Evolutionary conservation across 2,888 invertebrate genomes (phyloP).

Genomic region (Athalia cordata): DNA sequence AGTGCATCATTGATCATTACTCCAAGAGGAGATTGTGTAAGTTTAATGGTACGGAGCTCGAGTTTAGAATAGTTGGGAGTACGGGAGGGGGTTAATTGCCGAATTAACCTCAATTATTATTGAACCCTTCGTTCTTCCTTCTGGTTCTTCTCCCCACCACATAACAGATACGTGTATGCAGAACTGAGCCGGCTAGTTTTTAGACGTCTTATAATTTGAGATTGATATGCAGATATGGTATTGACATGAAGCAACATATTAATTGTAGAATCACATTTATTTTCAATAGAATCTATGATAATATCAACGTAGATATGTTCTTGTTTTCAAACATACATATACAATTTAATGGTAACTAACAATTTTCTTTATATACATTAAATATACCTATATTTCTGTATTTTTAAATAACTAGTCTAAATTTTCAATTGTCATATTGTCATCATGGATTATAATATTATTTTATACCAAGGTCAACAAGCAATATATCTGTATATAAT

Average conservation of each 20-base stretch:
- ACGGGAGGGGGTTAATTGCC: slow-evolving; percentile 52
- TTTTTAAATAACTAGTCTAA: too few relatives aligned
- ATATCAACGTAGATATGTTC: too few relatives aligned
- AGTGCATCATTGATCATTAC: too few relatives aligned
- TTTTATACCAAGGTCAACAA: too few relatives aligned
- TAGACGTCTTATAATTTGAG: too few relatives aligned
- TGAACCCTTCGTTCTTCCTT: slow-evolving; percentile 37
- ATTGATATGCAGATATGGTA: too few relatives aligned
- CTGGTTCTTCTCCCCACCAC: neutral
- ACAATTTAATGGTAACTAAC: neutral
- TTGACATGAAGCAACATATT: neutral
- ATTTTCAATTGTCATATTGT: too few relatives aligned
- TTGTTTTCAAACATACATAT: neutral
- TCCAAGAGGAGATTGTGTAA: neutral
- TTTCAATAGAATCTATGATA: neutral
- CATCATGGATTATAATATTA: too few relatives aligned
- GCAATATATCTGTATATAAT: too few relatives aligned
- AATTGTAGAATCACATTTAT: slow-evolving; percentile 21
- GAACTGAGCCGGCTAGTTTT: too few relatives aligned
- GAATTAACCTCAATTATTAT: slow-evolving; percentile 59
- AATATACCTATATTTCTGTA: too few relatives aligned
- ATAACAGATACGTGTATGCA: too few relatives aligned
- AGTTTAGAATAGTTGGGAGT: neutral
- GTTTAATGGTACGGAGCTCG: slow-evolving; percentile 1
- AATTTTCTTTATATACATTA: neutral